Base-by-base conservation (phyloP, 2,888 invertebrate species). In the Ichneumoninae sp. region DNA sequence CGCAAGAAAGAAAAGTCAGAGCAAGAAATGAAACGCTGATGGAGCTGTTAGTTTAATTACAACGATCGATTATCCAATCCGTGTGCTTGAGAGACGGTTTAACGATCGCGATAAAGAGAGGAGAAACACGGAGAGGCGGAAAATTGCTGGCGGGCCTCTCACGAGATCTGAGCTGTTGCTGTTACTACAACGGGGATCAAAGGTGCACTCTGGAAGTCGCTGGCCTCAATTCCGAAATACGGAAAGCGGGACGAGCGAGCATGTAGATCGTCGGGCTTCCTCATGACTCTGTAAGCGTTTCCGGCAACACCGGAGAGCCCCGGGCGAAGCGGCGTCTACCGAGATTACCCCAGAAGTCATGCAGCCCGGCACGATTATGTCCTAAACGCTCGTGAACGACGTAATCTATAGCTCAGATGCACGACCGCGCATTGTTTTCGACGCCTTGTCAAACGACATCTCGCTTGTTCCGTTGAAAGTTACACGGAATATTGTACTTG, bases 221-320 rank as follows among this genome's bases (percentile, higher is more conserved):
- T 74, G 69, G 50, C 71, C 80, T 81, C 74, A 70, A 78, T 86
- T 79, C 77, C 40, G 60, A 52, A 75, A 76, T 47, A 60, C 76
- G 79, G 63, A 76, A 79, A 83, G 66, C 44, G 44, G 69, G 70
- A 40, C 26, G 60, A 30, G 50, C n/a, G 36, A 13, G 22, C 44
- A 33, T 36, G 36, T 3, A 26, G 22, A 30, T 73, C 60, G 75
- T 70, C 26, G n/a, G 68, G 66, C 74, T 81, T 83, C 78, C 83
- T 81, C 81, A 57, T 78, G 83, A 74, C 81, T 78, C 71, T 65
- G 71, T 74, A 54, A 81, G 65, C 74, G 71, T 79, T 86, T 86
- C 83, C 85, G 85, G 83, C 70, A 83, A 86, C 78, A 81, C 73
- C 73, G 40, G 40, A 47, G 40, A 73, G 19, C 36, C 40, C 13